These are phyloP conservation scores for Encarsia formosa DNA, from an alignment of 2,888 invertebrate genomes.

Conservation along the genomic window DNA sequence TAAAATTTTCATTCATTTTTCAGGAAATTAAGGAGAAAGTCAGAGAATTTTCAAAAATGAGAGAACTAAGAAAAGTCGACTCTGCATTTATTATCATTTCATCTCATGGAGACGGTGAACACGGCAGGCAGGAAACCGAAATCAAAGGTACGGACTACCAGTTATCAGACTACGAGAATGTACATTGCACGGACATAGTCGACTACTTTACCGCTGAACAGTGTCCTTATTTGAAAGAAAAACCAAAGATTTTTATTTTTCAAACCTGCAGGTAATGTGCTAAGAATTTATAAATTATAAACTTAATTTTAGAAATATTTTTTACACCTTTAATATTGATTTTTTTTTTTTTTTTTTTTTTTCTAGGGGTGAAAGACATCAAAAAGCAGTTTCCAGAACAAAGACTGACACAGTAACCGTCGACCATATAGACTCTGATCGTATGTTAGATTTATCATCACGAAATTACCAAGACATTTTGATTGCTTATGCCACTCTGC, in stretches of 20 bases:
- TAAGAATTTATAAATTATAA: neutral
- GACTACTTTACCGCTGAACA: constrained; percentile 51
- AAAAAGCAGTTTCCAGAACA: constrained; percentile 23
- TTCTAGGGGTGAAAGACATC: constrained; percentile 26
- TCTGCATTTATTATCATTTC: constrained; percentile 45
- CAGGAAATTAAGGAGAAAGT: constrained; percentile 37
- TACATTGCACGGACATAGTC: constrained; percentile 38
- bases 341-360: constrained; percentile 22
- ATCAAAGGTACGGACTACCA: constrained; percentile 37
- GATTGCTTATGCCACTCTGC: constrained; percentile 54
- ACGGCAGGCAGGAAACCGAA: constrained; percentile 33
- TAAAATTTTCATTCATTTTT: constrained; percentile 12
- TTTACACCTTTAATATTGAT: constrained; percentile 18
- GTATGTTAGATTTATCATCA: constrained; percentile 18
- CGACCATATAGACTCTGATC: constrained; percentile 10
- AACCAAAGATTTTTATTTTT: constrained; percentile 59
- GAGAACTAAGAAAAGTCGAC: constrained; percentile 37
- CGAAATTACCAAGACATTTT: constrained; percentile 55
- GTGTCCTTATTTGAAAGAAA: constrained; percentile 53
- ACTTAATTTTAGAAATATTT: neutral
- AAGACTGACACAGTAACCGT: constrained; percentile 15
- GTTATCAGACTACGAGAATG: constrained; percentile 23
- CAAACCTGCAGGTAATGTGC: constrained; percentile 54
- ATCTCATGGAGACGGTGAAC: constrained; percentile 41
- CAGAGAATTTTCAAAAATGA: constrained; percentile 34